phyloP scores from a whole-genome alignment of 2,113 vertebrate genomes.

The Atherinomorus stipes region DNA sequence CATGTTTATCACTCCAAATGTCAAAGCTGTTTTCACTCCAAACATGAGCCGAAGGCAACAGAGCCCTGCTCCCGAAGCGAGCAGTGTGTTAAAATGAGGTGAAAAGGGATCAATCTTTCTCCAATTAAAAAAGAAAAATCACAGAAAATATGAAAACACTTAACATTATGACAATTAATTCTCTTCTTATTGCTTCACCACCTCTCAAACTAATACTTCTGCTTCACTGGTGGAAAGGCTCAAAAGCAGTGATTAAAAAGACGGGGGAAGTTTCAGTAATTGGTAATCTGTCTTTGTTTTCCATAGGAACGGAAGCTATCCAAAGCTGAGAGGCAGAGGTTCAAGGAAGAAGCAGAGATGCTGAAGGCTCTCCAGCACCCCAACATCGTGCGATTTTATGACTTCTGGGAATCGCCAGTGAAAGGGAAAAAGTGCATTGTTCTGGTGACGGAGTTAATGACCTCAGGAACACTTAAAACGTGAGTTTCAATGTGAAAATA shows the following conservation, averaged over 20 bases:
- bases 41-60: constrained; percentile 40
- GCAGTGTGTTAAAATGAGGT: neutral
- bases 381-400: constrained; percentile 97
- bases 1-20: constrained; percentile 58
- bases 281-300: constrained; percentile 10
- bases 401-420: constrained; percentile 96
- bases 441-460: constrained; percentile 97
- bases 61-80: constrained; percentile 1
- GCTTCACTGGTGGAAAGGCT: neutral
- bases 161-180: neutral
- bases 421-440: constrained; percentile 97
- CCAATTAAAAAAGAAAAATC: neutral
- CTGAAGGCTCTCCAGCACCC: constrained; percentile 97
- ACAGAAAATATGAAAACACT: neutral
- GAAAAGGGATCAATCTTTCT: constrained; percentile 5
- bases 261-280: neutral
- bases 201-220: neutral
- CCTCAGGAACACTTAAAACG: constrained; percentile 98
- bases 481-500: constrained; percentile 76
- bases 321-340: constrained; percentile 93
- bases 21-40: constrained; percentile 57
- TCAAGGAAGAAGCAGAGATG: constrained; percentile 99
- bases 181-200: neutral
- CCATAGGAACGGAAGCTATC: constrained; percentile 94
- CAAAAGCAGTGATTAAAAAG: neutral